phyloP scores from a whole-genome alignment of 64 coral and sea anemone genomes.

The Montipora sp. region DNA sequence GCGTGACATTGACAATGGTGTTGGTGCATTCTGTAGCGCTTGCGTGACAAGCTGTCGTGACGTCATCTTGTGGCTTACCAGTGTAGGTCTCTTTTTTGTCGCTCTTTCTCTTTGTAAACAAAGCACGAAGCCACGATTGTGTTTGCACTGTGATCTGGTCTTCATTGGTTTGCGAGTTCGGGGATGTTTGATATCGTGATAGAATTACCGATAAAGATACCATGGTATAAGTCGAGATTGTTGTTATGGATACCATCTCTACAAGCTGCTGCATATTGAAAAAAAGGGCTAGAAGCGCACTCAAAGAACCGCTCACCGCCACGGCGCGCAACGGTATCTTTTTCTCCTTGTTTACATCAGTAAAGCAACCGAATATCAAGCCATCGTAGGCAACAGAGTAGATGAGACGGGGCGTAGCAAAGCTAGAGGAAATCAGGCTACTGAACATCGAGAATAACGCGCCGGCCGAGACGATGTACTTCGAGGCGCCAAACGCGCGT shows the following conservation, averaged over 20 bases:
- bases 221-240: slow-evolving; percentile 67
- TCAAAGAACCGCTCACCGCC: slow-evolving; percentile 22
- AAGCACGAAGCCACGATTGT: slow-evolving; percentile 19
- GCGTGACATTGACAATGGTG: slow-evolving; percentile 48
- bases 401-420: slow-evolving; percentile 49
- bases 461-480: slow-evolving; percentile 79
- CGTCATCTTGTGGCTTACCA: slow-evolving; percentile 1
- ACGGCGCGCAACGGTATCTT: slow-evolving; percentile 65
- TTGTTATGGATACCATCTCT: slow-evolving; percentile 65
- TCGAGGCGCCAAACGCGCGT: slow-evolving; percentile 52
- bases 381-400: slow-evolving; percentile 78
- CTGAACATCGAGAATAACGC: slow-evolving; percentile 66
- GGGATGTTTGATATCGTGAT: slow-evolving; percentile 37
- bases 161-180: background rate
- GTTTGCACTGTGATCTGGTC: background rate
- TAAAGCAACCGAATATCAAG: slow-evolving; percentile 66
- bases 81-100: background rate
- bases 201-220: slow-evolving; percentile 66
- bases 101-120: slow-evolving; percentile 23
- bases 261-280: slow-evolving; percentile 61
- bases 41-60: background rate
- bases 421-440: slow-evolving; percentile 61
- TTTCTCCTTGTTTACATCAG: slow-evolving; percentile 21
- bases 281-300: slow-evolving; percentile 32
- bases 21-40: slow-evolving; percentile 35